phyloP scores from a whole-genome alignment of 2,888 invertebrate genomes.

The Oasisia sp. region DNA sequence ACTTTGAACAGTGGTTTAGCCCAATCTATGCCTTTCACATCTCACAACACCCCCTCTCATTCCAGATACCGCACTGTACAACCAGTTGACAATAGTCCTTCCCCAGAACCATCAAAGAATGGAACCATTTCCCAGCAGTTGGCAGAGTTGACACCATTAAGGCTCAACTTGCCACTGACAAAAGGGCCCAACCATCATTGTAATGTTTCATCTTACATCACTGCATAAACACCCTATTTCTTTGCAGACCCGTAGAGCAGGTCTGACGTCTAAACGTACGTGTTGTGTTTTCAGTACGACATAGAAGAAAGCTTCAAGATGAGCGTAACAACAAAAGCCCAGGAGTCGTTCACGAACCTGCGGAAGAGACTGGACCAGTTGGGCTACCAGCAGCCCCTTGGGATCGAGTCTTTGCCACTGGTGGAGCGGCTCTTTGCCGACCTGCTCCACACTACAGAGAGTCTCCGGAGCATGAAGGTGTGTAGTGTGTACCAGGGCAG shows the following conservation, averaged over 20 bases:
- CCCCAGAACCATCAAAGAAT: too few relatives aligned
- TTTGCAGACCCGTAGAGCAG: neutral
- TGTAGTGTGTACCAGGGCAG: neutral
- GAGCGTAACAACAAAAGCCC: constrained; percentile 41
- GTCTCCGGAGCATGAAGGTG: constrained; percentile 20
- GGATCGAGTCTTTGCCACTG: constrained; percentile 79
- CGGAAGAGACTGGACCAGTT: constrained; percentile 82
- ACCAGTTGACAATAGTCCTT: too few relatives aligned
- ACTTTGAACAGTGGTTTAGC: too few relatives aligned
- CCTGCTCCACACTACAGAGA: constrained; percentile 81
- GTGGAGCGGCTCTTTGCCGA: constrained; percentile 85
- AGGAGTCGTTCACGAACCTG: constrained; percentile 67
- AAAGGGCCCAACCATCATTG: too few relatives aligned
- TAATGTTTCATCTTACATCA: too few relatives aligned
- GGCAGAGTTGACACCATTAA: too few relatives aligned
- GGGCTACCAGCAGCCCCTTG: constrained; percentile 82
- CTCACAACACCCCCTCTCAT: too few relatives aligned
- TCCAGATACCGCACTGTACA: too few relatives aligned
- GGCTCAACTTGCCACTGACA: too few relatives aligned
- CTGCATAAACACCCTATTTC: neutral
- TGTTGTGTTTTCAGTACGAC: neutral
- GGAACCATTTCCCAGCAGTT: too few relatives aligned
- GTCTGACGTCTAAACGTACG: constrained; percentile 1
- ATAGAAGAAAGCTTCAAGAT: neutral
- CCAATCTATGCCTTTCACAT: too few relatives aligned